phyloP scores from a whole-genome alignment of 2,113 vertebrate genomes.

The Cochlearius cochlearius region DNA sequence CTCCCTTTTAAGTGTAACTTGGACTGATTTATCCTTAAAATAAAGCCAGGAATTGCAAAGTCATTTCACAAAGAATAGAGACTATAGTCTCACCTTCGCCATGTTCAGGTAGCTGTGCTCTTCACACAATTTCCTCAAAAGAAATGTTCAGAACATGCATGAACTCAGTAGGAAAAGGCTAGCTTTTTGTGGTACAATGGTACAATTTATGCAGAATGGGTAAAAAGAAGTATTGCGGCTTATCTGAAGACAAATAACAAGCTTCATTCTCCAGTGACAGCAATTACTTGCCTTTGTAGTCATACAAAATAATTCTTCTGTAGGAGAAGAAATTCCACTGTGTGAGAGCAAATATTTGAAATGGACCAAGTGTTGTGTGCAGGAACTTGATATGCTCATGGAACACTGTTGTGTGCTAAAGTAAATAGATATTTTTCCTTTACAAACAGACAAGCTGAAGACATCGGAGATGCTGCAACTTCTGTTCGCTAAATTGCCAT shows the following conservation, averaged over 20 bases:
- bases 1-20: neutral
- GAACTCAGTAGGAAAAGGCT: neutral
- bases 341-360: constrained; percentile 47
- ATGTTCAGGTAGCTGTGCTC: neutral
- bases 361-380: neutral
- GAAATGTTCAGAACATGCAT: neutral
- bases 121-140: neutral
- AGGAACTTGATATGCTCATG: neutral
- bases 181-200: neutral
- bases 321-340: constrained; percentile 32
- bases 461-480: neutral
- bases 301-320: constrained; percentile 29
- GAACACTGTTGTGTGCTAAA: neutral
- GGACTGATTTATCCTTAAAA: neutral
- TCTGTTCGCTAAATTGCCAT: neutral
- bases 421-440: neutral
- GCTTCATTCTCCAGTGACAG: neutral
- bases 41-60: neutral
- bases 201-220: neutral
- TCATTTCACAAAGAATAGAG: neutral
- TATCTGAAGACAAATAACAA: constrained; percentile 3
- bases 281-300: constrained; percentile 30
- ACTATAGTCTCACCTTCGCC: neutral
- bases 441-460: neutral
- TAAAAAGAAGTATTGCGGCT: neutral